These are phyloP conservation scores for Phoebastria nigripes DNA, from an alignment of 2,797 vertebrate species.

Conservation along the genomic window DNA sequence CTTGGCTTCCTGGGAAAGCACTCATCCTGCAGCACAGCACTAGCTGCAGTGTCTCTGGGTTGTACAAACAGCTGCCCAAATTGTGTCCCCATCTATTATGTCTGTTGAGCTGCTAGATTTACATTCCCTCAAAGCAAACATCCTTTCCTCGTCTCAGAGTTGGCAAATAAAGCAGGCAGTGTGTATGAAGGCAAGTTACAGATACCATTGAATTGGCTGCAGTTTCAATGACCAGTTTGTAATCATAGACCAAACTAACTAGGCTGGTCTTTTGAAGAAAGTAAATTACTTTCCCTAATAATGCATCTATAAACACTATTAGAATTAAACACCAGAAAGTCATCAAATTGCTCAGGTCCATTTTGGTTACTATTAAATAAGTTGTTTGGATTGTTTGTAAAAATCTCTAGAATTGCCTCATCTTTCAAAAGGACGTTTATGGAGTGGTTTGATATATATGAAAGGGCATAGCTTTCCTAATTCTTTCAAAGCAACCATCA, in stretches of 20 bases:
- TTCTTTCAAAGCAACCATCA: neutral
- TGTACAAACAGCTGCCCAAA: neutral
- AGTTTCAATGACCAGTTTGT: neutral
- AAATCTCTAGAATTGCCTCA: neutral
- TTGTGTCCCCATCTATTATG: accelerated
- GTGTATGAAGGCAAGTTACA: neutral
- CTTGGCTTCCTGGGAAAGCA: neutral
- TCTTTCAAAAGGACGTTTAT: conserved; percentile 3
- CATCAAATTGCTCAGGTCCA: neutral
- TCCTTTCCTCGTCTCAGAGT: neutral
- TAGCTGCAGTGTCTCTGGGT: neutral
- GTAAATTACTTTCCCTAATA: neutral
- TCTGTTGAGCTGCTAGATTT: neutral
- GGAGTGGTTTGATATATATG: neutral
- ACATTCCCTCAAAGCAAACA: neutral
- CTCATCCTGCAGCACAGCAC: neutral
- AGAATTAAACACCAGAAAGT: neutral
- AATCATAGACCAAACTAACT: neutral
- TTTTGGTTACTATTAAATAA: neutral
- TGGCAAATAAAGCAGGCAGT: neutral
- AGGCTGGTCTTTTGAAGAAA: neutral
- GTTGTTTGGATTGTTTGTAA: conserved; percentile 3
- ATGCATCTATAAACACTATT: neutral
- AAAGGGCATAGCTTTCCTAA: neutral
- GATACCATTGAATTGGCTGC: neutral